phyloP scores from a whole-genome alignment of 2,888 invertebrate genomes.

The Oxyteleia sp. region DNA sequence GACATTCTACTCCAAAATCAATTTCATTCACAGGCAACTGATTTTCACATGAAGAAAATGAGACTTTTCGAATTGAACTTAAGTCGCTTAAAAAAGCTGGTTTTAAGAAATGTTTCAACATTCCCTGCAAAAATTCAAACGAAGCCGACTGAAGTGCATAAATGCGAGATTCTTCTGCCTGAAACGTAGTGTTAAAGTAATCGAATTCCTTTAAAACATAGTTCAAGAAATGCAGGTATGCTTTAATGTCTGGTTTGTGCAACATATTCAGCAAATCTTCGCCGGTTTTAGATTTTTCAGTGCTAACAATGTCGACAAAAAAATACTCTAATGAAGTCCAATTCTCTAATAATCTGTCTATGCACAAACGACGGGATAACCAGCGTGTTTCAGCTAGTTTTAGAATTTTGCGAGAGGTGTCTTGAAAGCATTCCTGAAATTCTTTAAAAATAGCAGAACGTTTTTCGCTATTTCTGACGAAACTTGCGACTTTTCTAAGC shows the following conservation, averaged over 20 bases:
- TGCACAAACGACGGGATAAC: conserved; percentile 24
- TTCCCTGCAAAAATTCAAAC: conserved; percentile 29
- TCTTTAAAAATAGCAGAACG: conserved; percentile 12
- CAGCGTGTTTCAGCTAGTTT: conserved; percentile 27
- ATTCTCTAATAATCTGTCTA: conserved; percentile 29
- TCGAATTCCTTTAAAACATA: conserved; percentile 66
- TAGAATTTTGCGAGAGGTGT: conserved; percentile 10
- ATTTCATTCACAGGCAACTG: conserved; percentile 24
- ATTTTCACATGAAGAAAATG: too few relatives aligned
- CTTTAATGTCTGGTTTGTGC: conserved; percentile 32
- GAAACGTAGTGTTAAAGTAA: conserved; percentile 60
- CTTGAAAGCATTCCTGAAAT: conserved; percentile 42
- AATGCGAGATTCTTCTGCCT: conserved; percentile 52
- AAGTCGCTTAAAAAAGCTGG: conserved; percentile 30
- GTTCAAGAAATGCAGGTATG: conserved; percentile 56
- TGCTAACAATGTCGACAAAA: neutral
- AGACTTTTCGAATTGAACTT: too few relatives aligned
- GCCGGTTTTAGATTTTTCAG: neutral
- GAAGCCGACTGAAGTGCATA: conserved; percentile 52
- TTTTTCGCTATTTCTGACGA: conserved; percentile 28
- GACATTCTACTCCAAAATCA: conserved; percentile 34
- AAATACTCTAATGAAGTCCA: conserved; percentile 28
- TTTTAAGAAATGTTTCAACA: conserved; percentile 61
- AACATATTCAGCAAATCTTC: neutral
- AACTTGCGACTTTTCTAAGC: conserved; percentile 2